Percentiles rank a stretch among this genome's conserved stretches.
phyloP scores from a whole-genome alignment of 2,888 invertebrate genomes.

The Phania funesta region DNA sequence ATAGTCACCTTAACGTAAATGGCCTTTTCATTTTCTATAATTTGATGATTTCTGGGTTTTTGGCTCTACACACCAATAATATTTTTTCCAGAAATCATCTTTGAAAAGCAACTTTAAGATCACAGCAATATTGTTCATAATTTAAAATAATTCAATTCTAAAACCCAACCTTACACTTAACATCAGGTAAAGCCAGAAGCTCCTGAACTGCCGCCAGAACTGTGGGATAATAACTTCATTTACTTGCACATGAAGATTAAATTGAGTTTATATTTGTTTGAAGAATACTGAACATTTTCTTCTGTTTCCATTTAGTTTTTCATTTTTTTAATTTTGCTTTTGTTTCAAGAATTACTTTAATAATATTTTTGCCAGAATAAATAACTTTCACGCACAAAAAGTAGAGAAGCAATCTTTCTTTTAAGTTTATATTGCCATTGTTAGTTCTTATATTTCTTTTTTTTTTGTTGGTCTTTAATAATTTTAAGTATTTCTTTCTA shows the following conservation, averaged over 20 bases:
- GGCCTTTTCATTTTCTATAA: too few relatives aligned
- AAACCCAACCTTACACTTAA: too few relatives aligned
- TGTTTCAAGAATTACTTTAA: slow-evolving; percentile 11
- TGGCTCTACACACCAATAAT: too few relatives aligned
- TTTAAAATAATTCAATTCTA: too few relatives aligned
- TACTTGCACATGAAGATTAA: background rate
- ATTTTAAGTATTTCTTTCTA: slow-evolving; percentile 23
- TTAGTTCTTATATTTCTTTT: background rate
- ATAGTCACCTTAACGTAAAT: too few relatives aligned
- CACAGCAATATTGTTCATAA: too few relatives aligned
- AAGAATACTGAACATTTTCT: background rate
- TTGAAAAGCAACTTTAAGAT: too few relatives aligned
- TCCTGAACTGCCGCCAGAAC: too few relatives aligned
- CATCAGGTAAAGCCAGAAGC: too few relatives aligned
- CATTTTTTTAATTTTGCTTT: background rate
- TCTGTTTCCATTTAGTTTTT: background rate
- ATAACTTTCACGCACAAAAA: background rate
- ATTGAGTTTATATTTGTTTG: background rate
- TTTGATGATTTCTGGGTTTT: too few relatives aligned
- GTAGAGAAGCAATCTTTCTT: background rate
- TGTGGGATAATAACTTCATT: too few relatives aligned
- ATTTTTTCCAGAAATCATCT: too few relatives aligned
- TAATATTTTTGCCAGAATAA: background rate
- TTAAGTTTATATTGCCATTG: background rate
- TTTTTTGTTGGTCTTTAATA: slow-evolving; percentile 2